Evolutionary conservation across 2,888 invertebrate genomes (phyloP).

Genomic region (Hecatera dysodea): DNA sequence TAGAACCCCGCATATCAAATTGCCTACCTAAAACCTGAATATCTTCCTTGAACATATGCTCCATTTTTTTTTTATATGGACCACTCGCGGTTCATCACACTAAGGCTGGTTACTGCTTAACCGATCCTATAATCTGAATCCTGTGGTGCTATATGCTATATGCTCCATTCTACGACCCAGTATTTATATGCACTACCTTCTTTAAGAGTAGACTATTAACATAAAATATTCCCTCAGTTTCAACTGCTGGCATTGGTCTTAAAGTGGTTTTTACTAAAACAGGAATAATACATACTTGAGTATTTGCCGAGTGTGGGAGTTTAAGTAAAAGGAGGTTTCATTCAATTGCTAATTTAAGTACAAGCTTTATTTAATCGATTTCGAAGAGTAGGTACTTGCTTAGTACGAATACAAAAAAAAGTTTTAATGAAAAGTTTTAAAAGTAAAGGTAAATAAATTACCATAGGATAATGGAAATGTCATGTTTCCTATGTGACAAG

Average conservation of each 20-base stretch:
- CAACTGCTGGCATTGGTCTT: background rate
- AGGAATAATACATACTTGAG: background rate
- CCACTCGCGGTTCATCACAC: too few species aligned
- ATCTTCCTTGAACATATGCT: background rate
- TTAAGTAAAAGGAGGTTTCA: background rate
- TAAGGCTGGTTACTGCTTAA: too few species aligned
- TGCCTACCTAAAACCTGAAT: background rate
- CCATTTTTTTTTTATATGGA: too few species aligned
- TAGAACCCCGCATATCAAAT: too few species aligned
- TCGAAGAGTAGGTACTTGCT: background rate
- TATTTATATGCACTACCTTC: too few species aligned
- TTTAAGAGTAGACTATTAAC: background rate
- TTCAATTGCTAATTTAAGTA: background rate
- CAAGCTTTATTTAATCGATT: conserved; percentile 7
- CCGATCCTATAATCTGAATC: too few species aligned
- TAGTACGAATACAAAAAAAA: conserved; percentile 18
- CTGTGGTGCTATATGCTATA: too few species aligned
- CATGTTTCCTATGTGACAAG: too few species aligned
- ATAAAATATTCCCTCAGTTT: conserved; percentile 4
- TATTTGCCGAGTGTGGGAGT: conserved; percentile 1
- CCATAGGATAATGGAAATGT: background rate
- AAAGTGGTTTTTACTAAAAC: conserved; percentile 23
- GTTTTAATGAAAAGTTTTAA: background rate
- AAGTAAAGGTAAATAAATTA: background rate
- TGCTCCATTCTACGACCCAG: too few species aligned